Percentiles rank a stretch among this genome's conserved stretches.
phyloP scores from a whole-genome alignment of 2,888 invertebrate genomes.

The Drosophila prostipennis region DNA sequence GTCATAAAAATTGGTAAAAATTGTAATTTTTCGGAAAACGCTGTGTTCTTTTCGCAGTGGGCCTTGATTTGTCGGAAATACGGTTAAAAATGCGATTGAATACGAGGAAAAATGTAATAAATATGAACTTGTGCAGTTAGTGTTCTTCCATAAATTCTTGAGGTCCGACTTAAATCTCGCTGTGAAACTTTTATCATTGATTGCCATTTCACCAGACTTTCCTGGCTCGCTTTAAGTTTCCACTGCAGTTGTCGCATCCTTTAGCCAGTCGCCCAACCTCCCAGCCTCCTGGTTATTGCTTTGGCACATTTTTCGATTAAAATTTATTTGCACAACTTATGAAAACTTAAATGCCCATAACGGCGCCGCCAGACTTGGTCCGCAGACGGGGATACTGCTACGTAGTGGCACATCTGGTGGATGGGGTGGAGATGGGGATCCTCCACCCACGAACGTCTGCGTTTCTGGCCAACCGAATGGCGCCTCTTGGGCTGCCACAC shows the following conservation, averaged over 20 bases:
- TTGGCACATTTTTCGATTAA: conserved; percentile 78
- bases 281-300: conserved; percentile 46
- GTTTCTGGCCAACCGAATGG: conserved; percentile 31
- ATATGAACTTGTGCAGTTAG: background rate
- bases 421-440: background rate
- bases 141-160: background rate
- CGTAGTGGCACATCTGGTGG: background rate
- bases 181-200: conserved; percentile 26
- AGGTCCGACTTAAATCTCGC: conserved; percentile 2
- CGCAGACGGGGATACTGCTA: background rate
- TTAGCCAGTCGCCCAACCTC: too few species aligned
- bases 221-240: background rate
- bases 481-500: conserved; percentile 32
- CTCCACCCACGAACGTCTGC: background rate
- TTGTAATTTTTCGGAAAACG: too few species aligned
- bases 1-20: too few species aligned
- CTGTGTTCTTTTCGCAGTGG: too few species aligned
- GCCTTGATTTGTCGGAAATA: too few species aligned
- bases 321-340: conserved; percentile 78
- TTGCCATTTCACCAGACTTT: conserved; percentile 24
- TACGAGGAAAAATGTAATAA: too few species aligned
- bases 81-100: too few species aligned
- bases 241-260: conserved; percentile 22
- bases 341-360: conserved; percentile 78
- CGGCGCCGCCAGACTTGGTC: conserved; percentile 52